These are phyloP conservation scores for Urosaurus nigricauda DNA, from an alignment of 2,797 vertebrate species.

Conservation along the genomic window DNA sequence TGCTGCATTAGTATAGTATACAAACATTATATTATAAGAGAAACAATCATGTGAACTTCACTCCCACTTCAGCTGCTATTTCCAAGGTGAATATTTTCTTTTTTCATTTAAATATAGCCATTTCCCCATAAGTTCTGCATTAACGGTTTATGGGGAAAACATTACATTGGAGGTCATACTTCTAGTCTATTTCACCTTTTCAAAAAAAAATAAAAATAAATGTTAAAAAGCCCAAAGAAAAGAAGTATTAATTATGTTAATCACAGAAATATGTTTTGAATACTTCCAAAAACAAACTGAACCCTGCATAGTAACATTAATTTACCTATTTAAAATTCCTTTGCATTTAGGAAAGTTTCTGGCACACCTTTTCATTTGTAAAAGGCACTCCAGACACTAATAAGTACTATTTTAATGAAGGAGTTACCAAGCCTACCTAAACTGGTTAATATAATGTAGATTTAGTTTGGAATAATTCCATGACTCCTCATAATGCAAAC, in stretches of 20 bases:
- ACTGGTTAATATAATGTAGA: constrained; percentile 10
- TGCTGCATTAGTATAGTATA: not conserved
- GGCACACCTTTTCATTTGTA: constrained; percentile 1
- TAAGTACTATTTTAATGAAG: constrained; percentile 13
- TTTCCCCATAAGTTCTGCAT: constrained; percentile 13
- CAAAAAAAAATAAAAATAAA: no score
- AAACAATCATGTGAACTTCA: not conserved
- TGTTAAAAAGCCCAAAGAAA: not conserved
- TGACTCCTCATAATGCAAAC: constrained; percentile 9
- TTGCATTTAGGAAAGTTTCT: constrained; percentile 28
- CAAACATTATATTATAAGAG: not conserved
- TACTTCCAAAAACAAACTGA: constrained; percentile 3
- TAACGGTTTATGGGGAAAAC: constrained; percentile 15
- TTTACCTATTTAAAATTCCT: constrained; percentile 30
- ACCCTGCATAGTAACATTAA: constrained; percentile 15
- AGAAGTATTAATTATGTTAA: constrained; percentile 18
- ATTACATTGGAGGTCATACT: not conserved
- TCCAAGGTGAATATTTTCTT: constrained; percentile 22
- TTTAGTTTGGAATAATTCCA: constrained; percentile 30
- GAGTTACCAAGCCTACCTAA: not conserved
- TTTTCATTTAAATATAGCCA: not conserved
- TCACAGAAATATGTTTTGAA: constrained; percentile 29
- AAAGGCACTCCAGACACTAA: constrained; percentile 10
- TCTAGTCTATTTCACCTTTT: not conserved
- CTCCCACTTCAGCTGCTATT: not conserved